A percentile compares a stretch with the other conserved stretches of the same genome.
Conservation (phyloP, 2,797 vertebrate genomes). For the Liparis tanakae region DNA sequence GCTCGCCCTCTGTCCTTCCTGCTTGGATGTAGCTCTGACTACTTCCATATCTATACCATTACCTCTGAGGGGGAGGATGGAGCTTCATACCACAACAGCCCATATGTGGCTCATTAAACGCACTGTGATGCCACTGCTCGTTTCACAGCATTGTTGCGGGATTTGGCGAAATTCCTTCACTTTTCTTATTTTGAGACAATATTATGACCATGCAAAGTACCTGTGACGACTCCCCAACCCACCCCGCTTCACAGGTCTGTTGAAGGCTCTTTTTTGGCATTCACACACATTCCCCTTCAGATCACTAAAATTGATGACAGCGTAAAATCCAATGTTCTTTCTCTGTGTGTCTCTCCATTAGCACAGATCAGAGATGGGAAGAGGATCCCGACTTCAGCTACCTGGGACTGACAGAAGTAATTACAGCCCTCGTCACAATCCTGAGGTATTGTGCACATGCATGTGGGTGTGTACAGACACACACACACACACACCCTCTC, state of each 20-base stretch:
- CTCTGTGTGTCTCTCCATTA: conserved; percentile 35
- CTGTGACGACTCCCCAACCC: conserved; percentile 11
- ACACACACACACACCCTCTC: background rate
- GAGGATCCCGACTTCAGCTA: conserved; percentile 60
- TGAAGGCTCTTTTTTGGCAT: conserved; percentile 14
- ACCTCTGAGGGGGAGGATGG: conserved; percentile 64
- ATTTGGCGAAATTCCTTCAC: conserved; percentile 11
- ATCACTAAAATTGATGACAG: conserved; percentile 33
- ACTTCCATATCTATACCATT: conserved; percentile 74
- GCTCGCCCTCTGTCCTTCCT: conserved; percentile 75
- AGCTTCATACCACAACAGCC: conserved; percentile 57
- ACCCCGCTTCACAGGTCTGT: conserved; percentile 7
- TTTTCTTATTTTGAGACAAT: conserved; percentile 17
- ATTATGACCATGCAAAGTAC: conserved; percentile 17
- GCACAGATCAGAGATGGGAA: conserved; percentile 46
- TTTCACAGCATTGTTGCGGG: conserved; percentile 20
- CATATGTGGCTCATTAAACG: conserved; percentile 67
- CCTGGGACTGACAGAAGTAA: conserved; percentile 72
- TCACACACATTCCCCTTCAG: conserved; percentile 20
- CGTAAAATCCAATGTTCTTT: conserved; percentile 47
- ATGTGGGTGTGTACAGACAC: background rate
- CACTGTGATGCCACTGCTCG: conserved; percentile 33
- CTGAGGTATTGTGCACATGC: conserved; percentile 23
- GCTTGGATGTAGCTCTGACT: conserved; percentile 54
- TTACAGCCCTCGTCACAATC: conserved; percentile 64